Evolutionary conservation across 1,140 invertebrate genomes (phyloP).

Genomic region (Scaptomyza hsui): DNA sequence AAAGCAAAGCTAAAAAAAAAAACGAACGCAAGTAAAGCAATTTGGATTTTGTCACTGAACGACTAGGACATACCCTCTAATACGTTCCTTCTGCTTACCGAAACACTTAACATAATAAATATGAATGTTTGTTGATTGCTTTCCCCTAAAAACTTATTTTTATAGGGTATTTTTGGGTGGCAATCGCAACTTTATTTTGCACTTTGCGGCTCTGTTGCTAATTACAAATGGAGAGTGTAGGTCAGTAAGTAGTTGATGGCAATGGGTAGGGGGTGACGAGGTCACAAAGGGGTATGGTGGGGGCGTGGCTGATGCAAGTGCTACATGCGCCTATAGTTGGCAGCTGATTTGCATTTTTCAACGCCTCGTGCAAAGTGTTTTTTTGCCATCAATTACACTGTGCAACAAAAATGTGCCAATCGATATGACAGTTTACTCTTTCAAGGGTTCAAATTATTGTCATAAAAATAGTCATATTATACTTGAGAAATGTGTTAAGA

Average conservation of each 20-base stretch:
- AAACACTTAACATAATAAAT: no score
- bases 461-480: no score
- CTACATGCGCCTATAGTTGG: slow-evolving; percentile 11
- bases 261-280: no score
- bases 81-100: no score
- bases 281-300: slow-evolving; percentile 27
- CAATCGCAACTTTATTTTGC: slow-evolving; percentile 59
- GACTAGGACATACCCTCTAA: slow-evolving; percentile 7
- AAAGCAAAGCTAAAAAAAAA: slow-evolving; percentile 28
- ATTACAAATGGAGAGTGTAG: slow-evolving; percentile 23
- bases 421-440: background rate
- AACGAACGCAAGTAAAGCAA: background rate
- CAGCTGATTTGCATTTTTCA: slow-evolving; percentile 41
- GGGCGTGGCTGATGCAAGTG: slow-evolving; percentile 32
- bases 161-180: slow-evolving; percentile 23
- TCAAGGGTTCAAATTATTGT: no score
- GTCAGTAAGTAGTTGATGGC: background rate
- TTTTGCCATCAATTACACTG: slow-evolving; percentile 11
- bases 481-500: no score
- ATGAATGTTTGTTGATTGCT: no score
- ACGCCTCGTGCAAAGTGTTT: slow-evolving; percentile 16
- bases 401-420: background rate
- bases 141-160: no score
- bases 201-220: slow-evolving; percentile 37
- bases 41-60: background rate